Conservation (phyloP, 2,797 vertebrate species). For the Xyrichtys novacula region DNA sequence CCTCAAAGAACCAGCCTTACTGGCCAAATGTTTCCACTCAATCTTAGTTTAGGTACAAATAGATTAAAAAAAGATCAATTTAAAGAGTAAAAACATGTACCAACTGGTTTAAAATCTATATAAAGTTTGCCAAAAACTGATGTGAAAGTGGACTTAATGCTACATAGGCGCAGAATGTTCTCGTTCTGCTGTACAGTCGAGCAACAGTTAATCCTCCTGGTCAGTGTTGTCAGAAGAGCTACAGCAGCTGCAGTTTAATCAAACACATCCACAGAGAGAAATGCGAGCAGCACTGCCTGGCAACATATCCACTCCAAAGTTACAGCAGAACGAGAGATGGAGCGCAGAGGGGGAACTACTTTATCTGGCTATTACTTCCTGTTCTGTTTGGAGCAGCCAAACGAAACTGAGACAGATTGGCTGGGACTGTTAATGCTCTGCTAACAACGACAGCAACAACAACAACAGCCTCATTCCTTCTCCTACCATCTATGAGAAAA, state of each 20-base stretch:
- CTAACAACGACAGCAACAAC: conserved; percentile 13
- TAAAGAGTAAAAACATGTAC: too few relatives aligned
- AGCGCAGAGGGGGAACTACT: conserved; percentile 31
- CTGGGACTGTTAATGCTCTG: conserved; percentile 7
- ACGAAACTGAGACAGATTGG: conserved; percentile 50
- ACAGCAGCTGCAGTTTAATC: conserved; percentile 51
- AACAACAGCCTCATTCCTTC: conserved; percentile 7
- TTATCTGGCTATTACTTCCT: conserved; percentile 58
- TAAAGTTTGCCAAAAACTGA: background rate
- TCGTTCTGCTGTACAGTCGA: conserved; percentile 5
- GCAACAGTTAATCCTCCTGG: conserved; percentile 39
- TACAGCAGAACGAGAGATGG: conserved; percentile 48
- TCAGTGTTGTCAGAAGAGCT: conserved; percentile 27
- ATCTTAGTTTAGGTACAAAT: too few relatives aligned
- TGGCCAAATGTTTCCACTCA: too few relatives aligned
- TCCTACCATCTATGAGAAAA: conserved; percentile 16
- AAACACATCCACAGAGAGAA: conserved; percentile 50
- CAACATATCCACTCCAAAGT: conserved; percentile 49
- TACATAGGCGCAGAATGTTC: conserved; percentile 15
- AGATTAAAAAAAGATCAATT: too few relatives aligned
- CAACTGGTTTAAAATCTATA: too few relatives aligned
- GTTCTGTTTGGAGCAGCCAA: conserved; percentile 48
- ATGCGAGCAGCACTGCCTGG: conserved; percentile 33
- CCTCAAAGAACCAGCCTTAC: background rate
- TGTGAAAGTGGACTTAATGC: background rate